Evolutionary conservation across 2,888 invertebrate species (phyloP).

Genomic region (Diachrysia chrysitis): DNA sequence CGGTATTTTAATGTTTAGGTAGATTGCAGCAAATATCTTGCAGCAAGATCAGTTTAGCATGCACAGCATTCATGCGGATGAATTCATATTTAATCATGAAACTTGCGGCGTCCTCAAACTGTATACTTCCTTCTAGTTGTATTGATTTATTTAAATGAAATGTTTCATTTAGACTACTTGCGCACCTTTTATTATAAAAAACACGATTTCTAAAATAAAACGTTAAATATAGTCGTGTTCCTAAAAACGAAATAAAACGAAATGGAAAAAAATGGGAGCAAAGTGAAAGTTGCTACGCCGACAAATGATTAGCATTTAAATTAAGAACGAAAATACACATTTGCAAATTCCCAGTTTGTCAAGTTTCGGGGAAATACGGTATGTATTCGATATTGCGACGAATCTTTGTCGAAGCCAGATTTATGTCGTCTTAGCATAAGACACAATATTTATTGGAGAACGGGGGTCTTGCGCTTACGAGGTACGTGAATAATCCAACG

Average conservation of each 20-base stretch:
- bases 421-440: constrained; percentile 6
- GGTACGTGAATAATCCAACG: constrained; percentile 9
- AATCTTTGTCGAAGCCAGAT: constrained; percentile 17
- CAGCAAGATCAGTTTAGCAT: no score
- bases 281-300: constrained; percentile 1
- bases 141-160: no score
- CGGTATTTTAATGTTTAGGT: not conserved
- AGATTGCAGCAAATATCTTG: not conserved
- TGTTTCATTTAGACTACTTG: no score
- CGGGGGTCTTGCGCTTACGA: constrained; percentile 1
- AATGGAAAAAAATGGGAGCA: not conserved
- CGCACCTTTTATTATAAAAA: no score
- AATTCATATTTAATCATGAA: no score
- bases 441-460: not conserved
- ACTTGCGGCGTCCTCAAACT: no score
- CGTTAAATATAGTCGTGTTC: not conserved
- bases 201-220: no score
- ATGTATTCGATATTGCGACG: constrained; percentile 2
- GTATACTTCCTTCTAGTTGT: no score
- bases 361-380: not conserved
- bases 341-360: constrained; percentile 5
- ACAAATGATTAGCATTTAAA: constrained; percentile 4
- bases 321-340: constrained; percentile 3
- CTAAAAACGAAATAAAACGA: not conserved
- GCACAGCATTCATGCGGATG: no score